Evolutionary conservation across 2,113 vertebrate species (phyloP).

Genomic region (Leptodactylus fuscus): DNA sequence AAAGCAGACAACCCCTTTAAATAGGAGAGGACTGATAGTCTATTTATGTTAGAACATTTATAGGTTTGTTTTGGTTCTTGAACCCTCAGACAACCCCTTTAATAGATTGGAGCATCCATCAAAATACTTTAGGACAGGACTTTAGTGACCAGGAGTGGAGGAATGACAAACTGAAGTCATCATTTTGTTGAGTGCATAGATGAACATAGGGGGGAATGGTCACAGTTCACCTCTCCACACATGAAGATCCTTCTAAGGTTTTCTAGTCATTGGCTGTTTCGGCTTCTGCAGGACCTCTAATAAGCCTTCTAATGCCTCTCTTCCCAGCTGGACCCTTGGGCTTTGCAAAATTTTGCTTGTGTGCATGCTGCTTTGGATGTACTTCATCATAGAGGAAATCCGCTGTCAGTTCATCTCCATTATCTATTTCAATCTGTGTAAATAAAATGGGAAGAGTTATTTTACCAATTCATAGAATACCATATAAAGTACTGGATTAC

Average conservation of each 20-base stretch:
- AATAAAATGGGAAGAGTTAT: not conserved
- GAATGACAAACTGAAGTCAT: not conserved
- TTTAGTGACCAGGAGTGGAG: not conserved
- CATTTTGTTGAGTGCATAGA: conserved; percentile 1
- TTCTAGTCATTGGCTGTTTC: conserved; percentile 80
- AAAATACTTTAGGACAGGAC: not conserved
- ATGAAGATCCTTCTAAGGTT: conserved; percentile 53
- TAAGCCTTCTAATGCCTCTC: conserved; percentile 89
- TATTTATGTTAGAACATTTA: too few species aligned
- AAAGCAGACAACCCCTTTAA: too few species aligned
- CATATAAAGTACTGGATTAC: not conserved
- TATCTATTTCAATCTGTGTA: conserved; percentile 91
- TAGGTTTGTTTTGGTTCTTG: too few species aligned
- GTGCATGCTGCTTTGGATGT: conserved; percentile 95
- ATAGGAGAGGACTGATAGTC: too few species aligned
- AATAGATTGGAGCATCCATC: not conserved
- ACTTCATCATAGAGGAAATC: conserved; percentile 97
- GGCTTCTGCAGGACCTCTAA: conserved; percentile 81
- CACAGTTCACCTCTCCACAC: conserved; percentile 72
- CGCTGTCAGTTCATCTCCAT: conserved; percentile 90
- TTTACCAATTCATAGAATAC: not conserved
- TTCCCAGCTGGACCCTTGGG: conserved; percentile 93
- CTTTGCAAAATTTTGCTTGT: conserved; percentile 94
- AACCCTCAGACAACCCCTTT: too few species aligned
- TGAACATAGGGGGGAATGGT: conserved; percentile 67